phyloP scores from a whole-genome alignment of 2,888 invertebrate genomes.

The Metellina segmentata region DNA sequence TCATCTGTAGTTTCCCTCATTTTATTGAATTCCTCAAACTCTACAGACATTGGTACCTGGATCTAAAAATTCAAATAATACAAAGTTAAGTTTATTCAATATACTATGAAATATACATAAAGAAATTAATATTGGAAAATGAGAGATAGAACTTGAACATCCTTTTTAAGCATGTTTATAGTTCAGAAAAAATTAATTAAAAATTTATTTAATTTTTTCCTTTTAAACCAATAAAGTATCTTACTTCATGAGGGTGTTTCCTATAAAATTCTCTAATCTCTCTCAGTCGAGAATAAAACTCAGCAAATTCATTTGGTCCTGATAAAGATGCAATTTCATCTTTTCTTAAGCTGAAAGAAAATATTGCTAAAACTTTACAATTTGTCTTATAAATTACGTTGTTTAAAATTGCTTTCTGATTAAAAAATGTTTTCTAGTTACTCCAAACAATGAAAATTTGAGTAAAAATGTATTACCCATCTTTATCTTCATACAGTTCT shows the following conservation, averaged over 20 bases:
- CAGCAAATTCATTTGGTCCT: conserved; percentile 98
- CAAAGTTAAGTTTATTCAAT: background rate
- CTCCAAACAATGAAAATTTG: background rate
- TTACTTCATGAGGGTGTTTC: conserved; percentile 95
- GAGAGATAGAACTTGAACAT: background rate
- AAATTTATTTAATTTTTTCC: background rate
- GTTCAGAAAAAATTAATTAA: background rate
- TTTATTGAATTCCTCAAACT: conserved; percentile 96
- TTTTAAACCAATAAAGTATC: background rate
- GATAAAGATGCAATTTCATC: conserved; percentile 96
- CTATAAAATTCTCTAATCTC: conserved; percentile 98
- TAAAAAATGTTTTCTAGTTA: background rate
- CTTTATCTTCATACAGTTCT: conserved; percentile 97
- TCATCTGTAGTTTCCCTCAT: conserved; percentile 94
- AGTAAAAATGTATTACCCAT: conserved; percentile 83
- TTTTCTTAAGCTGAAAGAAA: conserved; percentile 85
- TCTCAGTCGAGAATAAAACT: conserved; percentile 96
- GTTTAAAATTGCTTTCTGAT: background rate
- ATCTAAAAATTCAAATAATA: conserved; percentile 83
- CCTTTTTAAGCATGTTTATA: background rate
- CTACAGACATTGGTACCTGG: conserved; percentile 97
- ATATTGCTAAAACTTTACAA: background rate
- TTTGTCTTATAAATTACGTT: background rate
- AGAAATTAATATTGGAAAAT: background rate
- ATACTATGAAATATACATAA: background rate